phyloP scores from a whole-genome alignment of 2,888 invertebrate genomes.

The Dryadula phaetusa region DNA sequence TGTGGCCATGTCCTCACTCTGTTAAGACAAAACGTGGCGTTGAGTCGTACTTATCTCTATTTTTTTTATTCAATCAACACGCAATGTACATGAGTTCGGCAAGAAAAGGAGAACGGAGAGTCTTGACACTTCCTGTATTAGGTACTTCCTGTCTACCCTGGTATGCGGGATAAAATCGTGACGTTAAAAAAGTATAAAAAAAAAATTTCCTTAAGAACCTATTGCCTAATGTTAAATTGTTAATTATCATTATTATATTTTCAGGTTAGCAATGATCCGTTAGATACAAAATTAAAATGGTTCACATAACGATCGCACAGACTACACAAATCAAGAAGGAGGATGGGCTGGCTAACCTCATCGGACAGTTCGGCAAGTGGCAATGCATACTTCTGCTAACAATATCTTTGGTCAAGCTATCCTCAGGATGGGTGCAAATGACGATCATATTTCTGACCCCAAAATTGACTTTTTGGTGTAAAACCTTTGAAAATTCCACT shows the following conservation, averaged over 20 bases:
- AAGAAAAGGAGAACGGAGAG: no score
- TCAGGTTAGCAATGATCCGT: background rate
- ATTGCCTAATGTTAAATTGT: background rate
- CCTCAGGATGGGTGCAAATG: constrained; percentile 91
- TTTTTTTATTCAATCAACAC: no score
- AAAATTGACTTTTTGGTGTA: constrained; percentile 81
- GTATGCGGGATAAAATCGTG: no score
- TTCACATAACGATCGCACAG: constrained; percentile 56
- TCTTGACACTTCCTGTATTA: no score
- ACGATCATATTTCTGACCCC: constrained; percentile 90
- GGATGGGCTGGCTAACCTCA: constrained; percentile 65
- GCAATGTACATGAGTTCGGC: no score
- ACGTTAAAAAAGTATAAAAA: no score
- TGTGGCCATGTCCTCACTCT: no score
- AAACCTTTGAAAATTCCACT: constrained; percentile 60
- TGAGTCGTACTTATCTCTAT: no score
- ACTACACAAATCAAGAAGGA: constrained; percentile 53
- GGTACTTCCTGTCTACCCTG: no score
- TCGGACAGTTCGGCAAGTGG: constrained; percentile 86
- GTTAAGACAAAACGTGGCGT: no score
- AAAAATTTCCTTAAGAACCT: no score
- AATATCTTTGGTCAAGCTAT: constrained; percentile 88
- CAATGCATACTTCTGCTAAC: constrained; percentile 87
- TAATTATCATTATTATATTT: background rate
- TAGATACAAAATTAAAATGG: constrained; percentile 52